Conservation (phyloP, 2,797 vertebrate genomes). For the Okamejei kenojei region DNA sequence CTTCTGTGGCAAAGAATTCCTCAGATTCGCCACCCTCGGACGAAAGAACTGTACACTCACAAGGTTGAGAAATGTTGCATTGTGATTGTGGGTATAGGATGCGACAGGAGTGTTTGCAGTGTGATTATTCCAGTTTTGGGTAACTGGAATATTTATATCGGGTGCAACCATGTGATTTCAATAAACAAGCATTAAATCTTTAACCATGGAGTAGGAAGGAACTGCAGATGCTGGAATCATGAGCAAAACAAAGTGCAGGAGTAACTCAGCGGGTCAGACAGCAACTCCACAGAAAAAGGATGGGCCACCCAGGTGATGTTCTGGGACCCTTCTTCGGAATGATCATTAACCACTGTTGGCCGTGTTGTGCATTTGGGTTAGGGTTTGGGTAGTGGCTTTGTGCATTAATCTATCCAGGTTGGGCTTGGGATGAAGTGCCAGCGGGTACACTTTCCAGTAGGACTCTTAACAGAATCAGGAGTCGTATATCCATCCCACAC, state of each 20-base stretch:
- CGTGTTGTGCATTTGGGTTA: not conserved
- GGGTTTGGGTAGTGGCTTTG: not conserved
- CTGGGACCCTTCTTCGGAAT: no score
- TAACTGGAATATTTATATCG: not conserved
- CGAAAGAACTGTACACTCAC: no score
- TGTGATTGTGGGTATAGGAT: not conserved
- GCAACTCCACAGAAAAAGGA: no score
- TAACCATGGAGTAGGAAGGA: no score
- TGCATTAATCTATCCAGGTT: not conserved
- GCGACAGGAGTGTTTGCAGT: not conserved
- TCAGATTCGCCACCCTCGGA: no score
- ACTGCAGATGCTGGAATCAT: no score
- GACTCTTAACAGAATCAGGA: not conserved
- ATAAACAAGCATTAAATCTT: no score
- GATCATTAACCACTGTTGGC: not conserved
- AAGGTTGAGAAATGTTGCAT: not conserved
- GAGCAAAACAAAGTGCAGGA: no score
- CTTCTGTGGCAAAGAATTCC: no score
- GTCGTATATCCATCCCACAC: no score
- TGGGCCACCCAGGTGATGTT: no score
- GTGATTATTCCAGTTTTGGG: not conserved
- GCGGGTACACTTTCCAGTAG: not conserved
- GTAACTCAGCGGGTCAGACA: no score
- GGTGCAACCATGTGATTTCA: not conserved
- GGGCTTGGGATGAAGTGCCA: not conserved